Conservation (phyloP, 2,113 vertebrate species). For the Neotoma lepida region DNA sequence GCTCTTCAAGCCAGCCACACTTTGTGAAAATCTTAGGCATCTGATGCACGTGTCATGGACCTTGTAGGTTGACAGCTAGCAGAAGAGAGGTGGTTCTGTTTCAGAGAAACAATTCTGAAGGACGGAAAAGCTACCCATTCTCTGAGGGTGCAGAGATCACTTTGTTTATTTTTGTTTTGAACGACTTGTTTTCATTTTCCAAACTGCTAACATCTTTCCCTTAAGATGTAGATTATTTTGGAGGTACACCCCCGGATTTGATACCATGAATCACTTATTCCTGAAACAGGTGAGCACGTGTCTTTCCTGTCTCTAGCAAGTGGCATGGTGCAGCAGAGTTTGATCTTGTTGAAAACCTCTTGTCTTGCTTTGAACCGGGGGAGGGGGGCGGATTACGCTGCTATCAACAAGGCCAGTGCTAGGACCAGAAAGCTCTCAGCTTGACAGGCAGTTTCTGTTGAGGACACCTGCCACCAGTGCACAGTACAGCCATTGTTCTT, state of each 20-base stretch:
- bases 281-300: neutral
- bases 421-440: neutral
- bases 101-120: neutral
- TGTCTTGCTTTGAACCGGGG: neutral
- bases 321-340: neutral
- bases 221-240: neutral
- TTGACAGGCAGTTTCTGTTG: neutral
- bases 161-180: neutral
- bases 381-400: neutral
- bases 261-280: neutral
- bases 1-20: neutral
- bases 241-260: neutral
- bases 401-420: neutral
- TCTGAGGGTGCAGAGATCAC: neutral
- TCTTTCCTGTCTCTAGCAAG: neutral
- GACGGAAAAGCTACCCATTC: neutral
- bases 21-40: neutral
- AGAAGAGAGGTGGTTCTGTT: neutral
- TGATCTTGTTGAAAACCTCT: slow-evolving; percentile 24
- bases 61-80: neutral
- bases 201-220: neutral
- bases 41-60: neutral
- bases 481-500: slow-evolving; percentile 59
- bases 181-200: neutral
- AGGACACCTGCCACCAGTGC: slow-evolving; percentile 14